Percentiles rank a stretch among this genome's conserved stretches.
phyloP scores from a whole-genome alignment of 2,888 invertebrate genomes.

The Chrysina gloriosa region DNA sequence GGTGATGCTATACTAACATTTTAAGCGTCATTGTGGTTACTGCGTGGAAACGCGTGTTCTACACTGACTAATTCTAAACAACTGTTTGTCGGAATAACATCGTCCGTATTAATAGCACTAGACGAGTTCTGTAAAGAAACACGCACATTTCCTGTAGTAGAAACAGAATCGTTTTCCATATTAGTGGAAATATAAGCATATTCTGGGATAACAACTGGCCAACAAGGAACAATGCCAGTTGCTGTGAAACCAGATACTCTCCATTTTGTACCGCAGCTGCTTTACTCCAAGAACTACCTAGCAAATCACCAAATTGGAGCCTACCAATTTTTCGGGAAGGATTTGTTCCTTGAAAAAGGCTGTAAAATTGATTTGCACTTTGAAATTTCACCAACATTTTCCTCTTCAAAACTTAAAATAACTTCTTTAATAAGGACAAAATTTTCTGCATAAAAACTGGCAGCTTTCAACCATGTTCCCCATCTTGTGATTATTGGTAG shows the following conservation, averaged over 20 bases:
- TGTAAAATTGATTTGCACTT: too few relatives aligned
- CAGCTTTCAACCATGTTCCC: too few relatives aligned
- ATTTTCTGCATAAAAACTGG: too few relatives aligned
- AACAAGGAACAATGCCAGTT: constrained; percentile 11
- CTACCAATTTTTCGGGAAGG: background rate
- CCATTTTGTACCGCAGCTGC: constrained; percentile 9
- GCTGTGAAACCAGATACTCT: constrained; percentile 10
- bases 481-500: too few relatives aligned
- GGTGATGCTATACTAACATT: too few relatives aligned
- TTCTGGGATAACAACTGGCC: background rate
- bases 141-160: background rate
- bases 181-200: background rate
- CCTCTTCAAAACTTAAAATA: too few relatives aligned
- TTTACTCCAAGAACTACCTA: constrained; percentile 6
- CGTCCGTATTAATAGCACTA: constrained; percentile 1
- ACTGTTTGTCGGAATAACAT: background rate
- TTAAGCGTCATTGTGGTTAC: background rate
- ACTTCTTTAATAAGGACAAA: too few relatives aligned
- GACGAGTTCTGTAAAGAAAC: background rate
- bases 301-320: background rate
- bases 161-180: background rate
- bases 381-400: too few relatives aligned
- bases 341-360: too few relatives aligned
- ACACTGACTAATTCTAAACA: background rate
- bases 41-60: constrained; percentile 12